Conservation (phyloP, 2,888 invertebrate genomes). For the Brenthis ino region DNA sequence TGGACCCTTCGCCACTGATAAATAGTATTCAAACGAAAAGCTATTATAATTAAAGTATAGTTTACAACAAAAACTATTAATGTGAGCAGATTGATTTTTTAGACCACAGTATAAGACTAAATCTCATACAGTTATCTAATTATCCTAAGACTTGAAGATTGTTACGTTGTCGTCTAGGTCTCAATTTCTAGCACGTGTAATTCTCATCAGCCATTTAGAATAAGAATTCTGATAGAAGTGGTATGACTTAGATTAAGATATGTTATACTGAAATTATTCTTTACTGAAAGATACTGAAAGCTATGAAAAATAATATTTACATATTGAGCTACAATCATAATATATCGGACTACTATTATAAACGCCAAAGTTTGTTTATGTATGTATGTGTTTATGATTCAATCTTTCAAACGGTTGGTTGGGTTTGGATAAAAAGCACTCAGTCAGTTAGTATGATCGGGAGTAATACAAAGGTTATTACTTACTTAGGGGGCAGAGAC, state of each 20-base stretch:
- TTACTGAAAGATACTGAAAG: background rate
- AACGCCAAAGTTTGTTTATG: too few species aligned
- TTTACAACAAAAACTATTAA: constrained; percentile 7
- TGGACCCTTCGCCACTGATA: too few species aligned
- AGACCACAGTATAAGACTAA: constrained; percentile 1
- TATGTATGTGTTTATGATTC: too few species aligned
- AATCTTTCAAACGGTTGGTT: too few species aligned
- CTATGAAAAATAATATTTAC: background rate
- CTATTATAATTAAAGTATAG: too few species aligned
- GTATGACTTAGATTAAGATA: background rate
- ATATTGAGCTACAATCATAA: too few species aligned
- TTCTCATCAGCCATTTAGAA: constrained; percentile 41
- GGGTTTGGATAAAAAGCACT: too few species aligned
- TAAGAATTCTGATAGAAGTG: constrained; percentile 14
- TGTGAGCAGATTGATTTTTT: constrained; percentile 9
- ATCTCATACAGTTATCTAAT: constrained; percentile 34
- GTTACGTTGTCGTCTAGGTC: constrained; percentile 47
- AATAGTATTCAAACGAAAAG: too few species aligned
- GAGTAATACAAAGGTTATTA: too few species aligned
- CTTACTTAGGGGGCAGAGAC: too few species aligned
- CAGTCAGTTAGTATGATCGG: too few species aligned
- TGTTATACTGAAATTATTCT: background rate
- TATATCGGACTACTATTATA: too few species aligned
- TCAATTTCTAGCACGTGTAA: constrained; percentile 49
- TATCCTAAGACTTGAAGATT: constrained; percentile 41